Evolutionary conservation across 1,140 invertebrate species (phyloP).

Genomic region (Nasonia longicornis): DNA sequence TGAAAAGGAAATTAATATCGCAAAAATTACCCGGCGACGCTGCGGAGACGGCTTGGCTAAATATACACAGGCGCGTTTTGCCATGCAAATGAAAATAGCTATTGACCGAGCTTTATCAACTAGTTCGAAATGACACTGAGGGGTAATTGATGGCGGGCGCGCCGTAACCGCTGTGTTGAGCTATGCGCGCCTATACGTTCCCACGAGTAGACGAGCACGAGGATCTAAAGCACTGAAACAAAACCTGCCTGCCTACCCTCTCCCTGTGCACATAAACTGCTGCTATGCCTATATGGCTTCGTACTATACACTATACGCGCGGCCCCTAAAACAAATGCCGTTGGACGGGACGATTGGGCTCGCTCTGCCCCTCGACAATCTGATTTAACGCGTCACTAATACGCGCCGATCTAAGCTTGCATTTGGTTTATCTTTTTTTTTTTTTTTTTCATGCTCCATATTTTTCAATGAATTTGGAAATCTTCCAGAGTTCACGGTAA

Average conservation of each 20-base stretch:
- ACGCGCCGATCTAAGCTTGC: too few relatives aligned
- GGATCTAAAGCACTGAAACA: constrained; percentile 62
- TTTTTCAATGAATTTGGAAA: not conserved
- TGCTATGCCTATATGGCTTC: not conserved
- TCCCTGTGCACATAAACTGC: not conserved
- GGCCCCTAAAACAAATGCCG: constrained; percentile 56
- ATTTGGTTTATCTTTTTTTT: not conserved
- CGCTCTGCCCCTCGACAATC: not conserved
- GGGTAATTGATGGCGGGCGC: constrained; percentile 44
- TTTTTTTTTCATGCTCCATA: not conserved
- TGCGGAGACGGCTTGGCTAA: not conserved
- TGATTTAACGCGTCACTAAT: not conserved
- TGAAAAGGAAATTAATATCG: constrained; percentile 17
- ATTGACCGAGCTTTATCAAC: not conserved
- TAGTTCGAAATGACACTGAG: constrained; percentile 19
- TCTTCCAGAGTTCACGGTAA: too few relatives aligned
- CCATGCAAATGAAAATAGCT: constrained; percentile 1
- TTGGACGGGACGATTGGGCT: constrained; percentile 45
- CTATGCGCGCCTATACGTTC: constrained; percentile 57
- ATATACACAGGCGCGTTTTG: not conserved
- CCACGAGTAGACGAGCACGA: constrained; percentile 55
- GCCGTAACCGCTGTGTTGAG: constrained; percentile 45
- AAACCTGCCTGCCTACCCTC: constrained; percentile 55
- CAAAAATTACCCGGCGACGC: constrained; percentile 10
- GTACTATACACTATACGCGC: constrained; percentile 26